Evolutionary conservation across 2,113 vertebrate genomes (phyloP).

Genomic region (Bostrychus sinensis): DNA sequence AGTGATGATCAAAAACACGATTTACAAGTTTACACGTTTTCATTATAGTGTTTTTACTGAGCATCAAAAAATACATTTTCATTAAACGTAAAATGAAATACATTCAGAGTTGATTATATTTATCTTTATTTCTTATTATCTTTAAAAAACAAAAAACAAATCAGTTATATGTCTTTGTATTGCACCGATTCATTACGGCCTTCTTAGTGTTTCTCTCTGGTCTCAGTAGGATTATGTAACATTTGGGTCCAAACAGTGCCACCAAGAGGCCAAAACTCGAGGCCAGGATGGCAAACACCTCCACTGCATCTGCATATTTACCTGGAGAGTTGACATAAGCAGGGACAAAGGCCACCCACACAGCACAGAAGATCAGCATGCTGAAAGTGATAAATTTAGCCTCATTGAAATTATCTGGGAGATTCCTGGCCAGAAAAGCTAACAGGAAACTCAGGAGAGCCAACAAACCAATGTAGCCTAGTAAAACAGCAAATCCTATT

Average conservation of each 20-base stretch:
- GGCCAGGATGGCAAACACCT: slow-evolving; percentile 78
- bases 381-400: slow-evolving; percentile 77
- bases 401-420: slow-evolving; percentile 75
- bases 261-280: slow-evolving; percentile 76
- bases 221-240: slow-evolving; percentile 75
- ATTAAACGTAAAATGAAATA: too few relatives aligned
- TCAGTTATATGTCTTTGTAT: too few relatives aligned
- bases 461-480: slow-evolving; percentile 72
- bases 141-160: too few relatives aligned
- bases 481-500: slow-evolving; percentile 56
- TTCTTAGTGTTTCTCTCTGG: slow-evolving; percentile 78
- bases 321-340: slow-evolving; percentile 77
- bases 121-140: too few relatives aligned
- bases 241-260: slow-evolving; percentile 78
- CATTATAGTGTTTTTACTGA: too few relatives aligned
- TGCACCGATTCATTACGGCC: slow-evolving; percentile 46
- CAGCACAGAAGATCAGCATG: slow-evolving; percentile 79
- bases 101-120: too few relatives aligned
- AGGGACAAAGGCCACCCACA: slow-evolving; percentile 75
- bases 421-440: slow-evolving; percentile 75
- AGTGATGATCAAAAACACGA: too few relatives aligned
- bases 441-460: slow-evolving; percentile 71
- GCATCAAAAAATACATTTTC: too few relatives aligned
- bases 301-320: slow-evolving; percentile 74
- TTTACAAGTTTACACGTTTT: too few relatives aligned